These are phyloP conservation scores for Pristionchus mayeri DNA, from an alignment of 2,888 invertebrate species.

Conservation along the genomic window DNA sequence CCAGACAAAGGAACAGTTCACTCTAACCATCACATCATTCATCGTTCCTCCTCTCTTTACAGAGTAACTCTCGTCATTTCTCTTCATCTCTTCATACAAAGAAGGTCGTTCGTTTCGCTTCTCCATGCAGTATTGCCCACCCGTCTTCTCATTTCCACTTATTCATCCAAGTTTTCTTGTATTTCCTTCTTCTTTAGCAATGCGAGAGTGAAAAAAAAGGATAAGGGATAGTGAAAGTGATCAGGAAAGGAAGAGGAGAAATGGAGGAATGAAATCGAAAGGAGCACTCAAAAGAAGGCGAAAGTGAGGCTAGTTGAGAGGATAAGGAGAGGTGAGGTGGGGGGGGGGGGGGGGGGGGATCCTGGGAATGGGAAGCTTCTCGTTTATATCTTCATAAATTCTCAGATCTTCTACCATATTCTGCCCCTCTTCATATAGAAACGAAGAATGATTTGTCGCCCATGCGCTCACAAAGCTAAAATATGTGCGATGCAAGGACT, in stretches of 20 bases:
- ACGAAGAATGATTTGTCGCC: too few species aligned
- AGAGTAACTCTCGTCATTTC: neutral
- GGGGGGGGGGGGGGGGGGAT: neutral
- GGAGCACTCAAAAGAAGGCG: too few species aligned
- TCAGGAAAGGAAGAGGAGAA: neutral
- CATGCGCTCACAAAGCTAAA: too few species aligned
- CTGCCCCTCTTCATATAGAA: too few species aligned
- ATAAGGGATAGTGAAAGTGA: conserved; percentile 24
- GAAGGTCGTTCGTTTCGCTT: neutral
- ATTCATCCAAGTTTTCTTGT: neutral
- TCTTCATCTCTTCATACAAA: conserved; percentile 4
- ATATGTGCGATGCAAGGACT: too few species aligned
- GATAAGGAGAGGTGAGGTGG: too few species aligned
- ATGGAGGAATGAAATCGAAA: neutral
- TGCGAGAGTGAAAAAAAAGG: conserved; percentile 2
- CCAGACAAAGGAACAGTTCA: neutral
- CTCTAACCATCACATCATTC: neutral
- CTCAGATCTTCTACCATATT: neutral
- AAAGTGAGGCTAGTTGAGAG: neutral
- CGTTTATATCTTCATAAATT: too few species aligned
- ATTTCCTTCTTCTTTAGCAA: neutral
- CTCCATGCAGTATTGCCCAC: neutral
- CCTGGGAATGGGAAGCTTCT: too few species aligned
- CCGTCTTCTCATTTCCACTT: neutral
- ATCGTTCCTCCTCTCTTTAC: too few species aligned